Evolutionary conservation across 2,113 vertebrate genomes (phyloP).

Genomic region (Camelus dromedarius): DNA sequence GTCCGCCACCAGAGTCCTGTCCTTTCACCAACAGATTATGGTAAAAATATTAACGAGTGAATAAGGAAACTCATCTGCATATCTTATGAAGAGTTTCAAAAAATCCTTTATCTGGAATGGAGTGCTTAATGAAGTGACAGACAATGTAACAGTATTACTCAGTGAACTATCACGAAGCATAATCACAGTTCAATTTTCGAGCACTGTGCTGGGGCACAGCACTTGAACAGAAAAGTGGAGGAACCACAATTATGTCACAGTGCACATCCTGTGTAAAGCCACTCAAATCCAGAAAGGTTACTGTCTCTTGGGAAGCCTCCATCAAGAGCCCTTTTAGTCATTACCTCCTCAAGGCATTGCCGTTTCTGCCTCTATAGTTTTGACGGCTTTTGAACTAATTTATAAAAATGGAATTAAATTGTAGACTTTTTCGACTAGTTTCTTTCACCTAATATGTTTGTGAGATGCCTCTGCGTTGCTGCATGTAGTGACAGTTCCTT

Average conservation of each 20-base stretch:
- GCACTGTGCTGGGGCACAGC: not conserved
- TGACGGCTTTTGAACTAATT: not conserved
- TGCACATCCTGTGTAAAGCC: not conserved
- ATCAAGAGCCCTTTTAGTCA: not conserved
- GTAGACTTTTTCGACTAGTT: not conserved
- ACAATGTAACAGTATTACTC: not conserved
- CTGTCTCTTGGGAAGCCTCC: not conserved
- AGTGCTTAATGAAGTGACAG: not conserved
- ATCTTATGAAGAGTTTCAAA: not conserved
- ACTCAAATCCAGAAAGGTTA: not conserved
- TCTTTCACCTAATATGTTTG: not conserved
- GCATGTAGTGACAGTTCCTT: not conserved
- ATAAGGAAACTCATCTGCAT: not conserved
- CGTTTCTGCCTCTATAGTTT: not conserved
- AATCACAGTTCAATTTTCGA: not conserved
- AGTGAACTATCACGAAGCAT: not conserved
- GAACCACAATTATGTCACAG: not conserved
- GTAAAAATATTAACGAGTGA: not conserved
- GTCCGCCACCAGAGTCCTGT: not conserved
- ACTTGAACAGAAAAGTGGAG: not conserved
- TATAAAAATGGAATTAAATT: not conserved
- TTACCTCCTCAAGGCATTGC: rapidly evolving
- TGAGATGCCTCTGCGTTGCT: not conserved
- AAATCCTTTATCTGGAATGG: not conserved
- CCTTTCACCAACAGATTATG: not conserved